phyloP scores from a whole-genome alignment of 2,113 vertebrate species.

The Forbesichthys agassizii region DNA sequence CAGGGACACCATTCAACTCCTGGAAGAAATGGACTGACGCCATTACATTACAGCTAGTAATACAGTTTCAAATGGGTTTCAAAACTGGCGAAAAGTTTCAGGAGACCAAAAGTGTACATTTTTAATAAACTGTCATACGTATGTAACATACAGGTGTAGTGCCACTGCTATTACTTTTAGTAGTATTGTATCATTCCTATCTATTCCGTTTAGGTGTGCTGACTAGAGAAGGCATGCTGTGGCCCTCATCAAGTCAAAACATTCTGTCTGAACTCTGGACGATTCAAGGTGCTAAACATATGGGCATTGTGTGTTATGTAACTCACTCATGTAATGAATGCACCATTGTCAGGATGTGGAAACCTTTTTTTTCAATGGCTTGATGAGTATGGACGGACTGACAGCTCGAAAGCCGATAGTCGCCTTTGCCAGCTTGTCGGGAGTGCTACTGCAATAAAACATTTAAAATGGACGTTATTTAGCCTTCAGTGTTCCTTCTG shows the following conservation, averaged over 20 bases:
- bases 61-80: slow-evolving; percentile 21
- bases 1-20: slow-evolving; percentile 74
- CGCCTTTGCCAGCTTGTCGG: slow-evolving; percentile 29
- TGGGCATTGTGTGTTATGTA: too few species aligned
- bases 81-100: not conserved
- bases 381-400: slow-evolving; percentile 15
- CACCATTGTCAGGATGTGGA: not conserved
- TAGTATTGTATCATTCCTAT: too few species aligned
- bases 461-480: slow-evolving; percentile 11
- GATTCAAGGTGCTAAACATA: too few species aligned
- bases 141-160: too few species aligned
- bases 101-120: too few species aligned
- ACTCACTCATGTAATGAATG: not conserved
- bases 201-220: too few species aligned
- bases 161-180: too few species aligned
- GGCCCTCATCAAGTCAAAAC: too few species aligned
- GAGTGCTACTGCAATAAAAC: slow-evolving; percentile 28
- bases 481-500: slow-evolving; percentile 4
- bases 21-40: slow-evolving; percentile 69
- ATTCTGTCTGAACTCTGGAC: too few species aligned
- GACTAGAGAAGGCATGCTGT: too few species aligned
- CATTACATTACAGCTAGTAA: not conserved
- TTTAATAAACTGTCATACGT: slow-evolving; percentile 21
- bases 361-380: slow-evolving; percentile 19
- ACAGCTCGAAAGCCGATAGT: slow-evolving; percentile 11